Evolutionary conservation across 2,888 invertebrate species (phyloP), one percentile per base, ranked within the genome.

Genomic region (Pogonocherus hispidulus): DNA sequence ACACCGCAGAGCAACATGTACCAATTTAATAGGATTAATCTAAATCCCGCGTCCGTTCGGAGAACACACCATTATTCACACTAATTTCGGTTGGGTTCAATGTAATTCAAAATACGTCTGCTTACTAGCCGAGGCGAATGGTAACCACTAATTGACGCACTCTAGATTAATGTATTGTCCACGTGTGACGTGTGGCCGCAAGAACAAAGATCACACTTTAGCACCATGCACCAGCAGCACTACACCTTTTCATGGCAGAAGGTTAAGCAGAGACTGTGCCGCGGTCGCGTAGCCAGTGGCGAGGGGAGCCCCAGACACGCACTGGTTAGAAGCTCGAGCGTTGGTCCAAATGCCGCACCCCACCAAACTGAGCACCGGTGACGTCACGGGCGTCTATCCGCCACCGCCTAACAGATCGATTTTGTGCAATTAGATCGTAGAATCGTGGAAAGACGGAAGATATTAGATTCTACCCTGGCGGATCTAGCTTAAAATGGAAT

Each of bases 291-390:
- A 32, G 20, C 51, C 37, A 22, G 66, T 63, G 41, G 6, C 37
- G 63, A 57, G 52, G 55, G 63, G 67, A 68, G 69, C 66, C 73
- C 68, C 72, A 68, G 74, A 70, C 72, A 71, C 69, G 73, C 73
- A 73, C 70, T 70, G 69, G 69, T 67, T 70, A 46, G 63, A 68
- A 8, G 71, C 67, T 73, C 71, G 68, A 76, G 68, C 73, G 64
- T 67, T 74, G 76, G 74, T 71, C 73, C 75, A 72, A 74, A 74
- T 69, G 77, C 78, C 77, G 78, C 82, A 79, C 81, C 82, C 82
- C 82, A 77, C 81, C 78, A 79, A 76, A 71, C 72, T 84, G 85
- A 84, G 84, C 84, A 85, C 85, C 85, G 84, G 79, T 85, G 84
- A 85, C 85, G 85, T 85, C 84, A 85, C 77, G 79, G 77, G 81